Base-by-base conservation (phyloP, 2,888 invertebrate genomes). In the Parochlus steinenii region DNA sequence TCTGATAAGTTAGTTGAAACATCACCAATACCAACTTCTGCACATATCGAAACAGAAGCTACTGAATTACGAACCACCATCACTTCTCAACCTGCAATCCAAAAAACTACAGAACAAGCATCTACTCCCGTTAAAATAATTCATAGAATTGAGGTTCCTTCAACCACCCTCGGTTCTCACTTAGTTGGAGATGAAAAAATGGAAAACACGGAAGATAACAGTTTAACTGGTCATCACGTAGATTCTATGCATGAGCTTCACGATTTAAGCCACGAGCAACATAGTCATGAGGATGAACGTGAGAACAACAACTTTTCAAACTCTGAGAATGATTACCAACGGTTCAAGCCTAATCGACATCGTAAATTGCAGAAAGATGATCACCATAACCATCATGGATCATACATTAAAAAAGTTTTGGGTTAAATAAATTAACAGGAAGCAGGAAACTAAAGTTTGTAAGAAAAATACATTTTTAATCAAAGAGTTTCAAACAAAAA, bases 331-430 rank as follows among this genome's bases (percentile, higher is more conserved):
- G 12, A 33, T 12, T 55, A 50, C 47, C 49, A 55, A 40, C 56
- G 54, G 37, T 58, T 53, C 40, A 55, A 55, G 42, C 58, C 58
- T 30, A 58, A 58, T 47, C 55, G 58, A 43, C 50, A 52, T 45
- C 57, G 58, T 40, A 49, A 52, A 38, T 50, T 58, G 34, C 56
- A 54, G 41, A 55, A 58, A 42, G 8, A n/a, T 11, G 34, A 34
- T 3, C 34, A 34, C 4, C 32, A 32, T 34, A 27, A 34, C 16
- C 28, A 28, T n/a, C 55, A 57, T 45, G 57, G 58, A 45, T 52
- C 54, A 38, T 50, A 50, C 41, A 56, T 56, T 48, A 58, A 58
- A 46, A 58, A 58, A 46, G 55, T 58, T 45, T 48, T 58, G 44
- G 58, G 58, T 46, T 58, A 58, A 50, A 38, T 10, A n/a, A n/a